Conservation (phyloP, 1,140 invertebrate genomes). For the Monochamus saltuarius region DNA sequence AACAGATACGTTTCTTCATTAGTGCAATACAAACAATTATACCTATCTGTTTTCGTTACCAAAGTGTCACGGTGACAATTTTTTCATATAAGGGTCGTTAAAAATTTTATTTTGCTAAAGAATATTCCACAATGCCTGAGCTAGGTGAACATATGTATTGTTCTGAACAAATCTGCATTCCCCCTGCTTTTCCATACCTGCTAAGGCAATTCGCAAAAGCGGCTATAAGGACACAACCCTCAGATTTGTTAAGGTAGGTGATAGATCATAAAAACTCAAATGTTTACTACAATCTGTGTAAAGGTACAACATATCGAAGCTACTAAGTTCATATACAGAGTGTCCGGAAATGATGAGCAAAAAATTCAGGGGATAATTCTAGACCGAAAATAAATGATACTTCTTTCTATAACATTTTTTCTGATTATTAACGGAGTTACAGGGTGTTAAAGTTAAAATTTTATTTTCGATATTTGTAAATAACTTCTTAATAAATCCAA, state of each 20-base stretch:
- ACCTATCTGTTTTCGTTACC: background rate
- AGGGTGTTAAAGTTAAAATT: too few relatives aligned
- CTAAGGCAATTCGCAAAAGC: conserved; percentile 86
- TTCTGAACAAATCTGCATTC: conserved; percentile 67
- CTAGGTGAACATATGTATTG: conserved; percentile 54
- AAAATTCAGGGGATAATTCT: too few relatives aligned
- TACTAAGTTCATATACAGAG: too few relatives aligned
- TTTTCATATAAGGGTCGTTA: background rate
- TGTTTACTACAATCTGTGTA: too few relatives aligned
- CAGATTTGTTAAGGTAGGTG: conserved; percentile 68
- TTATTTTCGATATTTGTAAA: too few relatives aligned
- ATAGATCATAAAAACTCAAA: background rate
- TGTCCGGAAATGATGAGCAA: too few relatives aligned
- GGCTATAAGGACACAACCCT: conserved; percentile 84
- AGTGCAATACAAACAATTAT: conserved; percentile 4
- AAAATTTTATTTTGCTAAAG: background rate
- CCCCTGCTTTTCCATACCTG: conserved; percentile 78
- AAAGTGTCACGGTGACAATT: background rate
- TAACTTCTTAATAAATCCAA: too few relatives aligned
- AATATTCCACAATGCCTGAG: conserved; percentile 39
- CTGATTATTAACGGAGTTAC: too few relatives aligned
- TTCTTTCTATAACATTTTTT: too few relatives aligned
- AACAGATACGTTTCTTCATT: background rate
- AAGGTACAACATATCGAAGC: too few relatives aligned
- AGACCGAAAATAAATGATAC: too few relatives aligned